Conservation (phyloP, 2,113 vertebrate genomes). For the Lepisosteus oculatus region DNA sequence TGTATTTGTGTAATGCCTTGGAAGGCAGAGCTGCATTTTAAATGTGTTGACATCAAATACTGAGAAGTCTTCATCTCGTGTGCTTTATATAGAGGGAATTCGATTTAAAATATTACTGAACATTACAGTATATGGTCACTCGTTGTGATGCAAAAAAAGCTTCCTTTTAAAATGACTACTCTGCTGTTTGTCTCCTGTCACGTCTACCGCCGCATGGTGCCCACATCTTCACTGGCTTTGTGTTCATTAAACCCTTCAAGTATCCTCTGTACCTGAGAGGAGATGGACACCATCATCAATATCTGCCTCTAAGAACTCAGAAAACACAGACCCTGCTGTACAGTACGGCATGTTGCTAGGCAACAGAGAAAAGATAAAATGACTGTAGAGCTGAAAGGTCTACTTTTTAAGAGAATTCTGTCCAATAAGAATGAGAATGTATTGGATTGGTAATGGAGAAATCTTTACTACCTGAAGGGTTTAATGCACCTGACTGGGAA, state of each 20-base stretch:
- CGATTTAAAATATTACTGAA: too few species aligned
- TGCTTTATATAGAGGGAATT: too few species aligned
- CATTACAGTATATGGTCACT: too few species aligned
- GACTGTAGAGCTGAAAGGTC: conserved; percentile 28
- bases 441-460: conserved; percentile 36
- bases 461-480: conserved; percentile 11
- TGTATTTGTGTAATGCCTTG: too few species aligned
- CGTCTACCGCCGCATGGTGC: not conserved
- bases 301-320: not conserved
- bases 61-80: too few species aligned
- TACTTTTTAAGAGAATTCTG: conserved; percentile 36
- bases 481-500: conserved; percentile 1
- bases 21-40: too few species aligned
- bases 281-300: conserved; percentile 13
- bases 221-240: not conserved
- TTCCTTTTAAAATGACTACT: too few species aligned
- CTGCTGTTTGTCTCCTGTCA: not conserved
- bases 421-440: conserved; percentile 27
- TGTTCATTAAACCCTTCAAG: not conserved
- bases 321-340: conserved; percentile 11
- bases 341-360: conserved; percentile 38
- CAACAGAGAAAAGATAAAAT: conserved; percentile 33
- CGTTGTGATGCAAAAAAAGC: too few species aligned
- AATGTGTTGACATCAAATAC: too few species aligned
- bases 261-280: conserved; percentile 4